These are phyloP conservation scores for Sylvia atricapilla DNA, from an alignment of 2,113 vertebrate species.

Conservation along the genomic window DNA sequence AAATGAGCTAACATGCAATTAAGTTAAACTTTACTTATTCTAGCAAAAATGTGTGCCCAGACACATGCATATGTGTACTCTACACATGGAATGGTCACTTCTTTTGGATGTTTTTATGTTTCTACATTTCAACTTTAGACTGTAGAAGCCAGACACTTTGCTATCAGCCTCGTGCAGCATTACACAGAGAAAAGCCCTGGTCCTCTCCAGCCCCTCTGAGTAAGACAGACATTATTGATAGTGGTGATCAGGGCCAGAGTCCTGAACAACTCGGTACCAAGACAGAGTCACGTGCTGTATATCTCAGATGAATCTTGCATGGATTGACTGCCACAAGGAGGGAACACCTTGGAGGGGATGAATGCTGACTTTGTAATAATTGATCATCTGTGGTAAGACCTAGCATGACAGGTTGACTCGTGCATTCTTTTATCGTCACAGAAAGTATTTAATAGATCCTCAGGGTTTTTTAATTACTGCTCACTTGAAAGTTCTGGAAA, in stretches of 20 bases:
- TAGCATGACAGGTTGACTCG: background rate
- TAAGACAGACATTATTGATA: background rate
- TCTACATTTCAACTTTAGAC: background rate
- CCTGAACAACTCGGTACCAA: background rate
- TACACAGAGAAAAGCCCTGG: background rate
- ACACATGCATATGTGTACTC: background rate
- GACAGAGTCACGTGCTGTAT: accelerated
- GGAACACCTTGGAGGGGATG: background rate
- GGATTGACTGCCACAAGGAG: background rate
- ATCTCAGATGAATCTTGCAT: background rate
- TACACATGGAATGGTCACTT: background rate
- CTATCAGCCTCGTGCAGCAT: background rate
- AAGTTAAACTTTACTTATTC: background rate
- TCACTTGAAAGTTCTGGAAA: background rate
- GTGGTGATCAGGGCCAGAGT: background rate
- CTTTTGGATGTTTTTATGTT: background rate
- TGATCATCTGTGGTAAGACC: background rate
- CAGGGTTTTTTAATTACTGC: background rate
- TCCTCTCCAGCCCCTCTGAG: background rate
- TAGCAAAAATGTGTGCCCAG: background rate
- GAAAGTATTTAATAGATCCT: background rate
- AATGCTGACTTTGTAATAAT: background rate
- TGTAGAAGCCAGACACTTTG: background rate
- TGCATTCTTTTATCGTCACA: background rate
- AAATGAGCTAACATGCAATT: background rate